Conservation (phyloP, 2,113 vertebrate genomes). For the Eulemur rufifrons region DNA sequence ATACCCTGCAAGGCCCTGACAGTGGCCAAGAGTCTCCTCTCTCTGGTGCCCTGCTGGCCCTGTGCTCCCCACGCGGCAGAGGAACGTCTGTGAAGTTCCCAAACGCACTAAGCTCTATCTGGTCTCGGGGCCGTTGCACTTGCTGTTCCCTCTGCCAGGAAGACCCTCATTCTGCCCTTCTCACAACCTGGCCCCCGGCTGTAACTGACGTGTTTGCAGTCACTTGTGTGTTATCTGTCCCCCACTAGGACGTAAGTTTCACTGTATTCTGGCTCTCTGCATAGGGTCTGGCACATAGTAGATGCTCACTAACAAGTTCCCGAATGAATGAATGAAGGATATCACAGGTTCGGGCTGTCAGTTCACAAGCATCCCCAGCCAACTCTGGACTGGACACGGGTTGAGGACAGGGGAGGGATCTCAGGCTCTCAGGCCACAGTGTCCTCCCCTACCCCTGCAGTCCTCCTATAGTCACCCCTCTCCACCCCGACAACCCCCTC, state of each 20-base stretch:
- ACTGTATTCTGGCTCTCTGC: neutral
- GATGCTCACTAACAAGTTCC: neutral
- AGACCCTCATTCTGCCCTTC: neutral
- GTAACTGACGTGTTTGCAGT: accelerated
- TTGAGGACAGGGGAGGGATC: neutral
- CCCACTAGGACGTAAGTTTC: accelerated
- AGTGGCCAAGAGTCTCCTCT: no score
- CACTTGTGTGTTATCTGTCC: neutral
- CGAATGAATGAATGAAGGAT: neutral
- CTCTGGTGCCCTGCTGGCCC: neutral
- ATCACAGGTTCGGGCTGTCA: no score
- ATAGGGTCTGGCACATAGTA: neutral
- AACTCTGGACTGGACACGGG: neutral
- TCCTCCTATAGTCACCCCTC: neutral
- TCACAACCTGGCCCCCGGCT: accelerated
- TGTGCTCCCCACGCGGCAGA: neutral
- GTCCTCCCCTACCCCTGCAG: neutral
- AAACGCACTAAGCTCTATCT: accelerated
- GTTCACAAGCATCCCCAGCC: no score
- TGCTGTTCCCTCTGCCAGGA: neutral
- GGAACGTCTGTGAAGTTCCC: neutral
- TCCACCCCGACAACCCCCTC: neutral
- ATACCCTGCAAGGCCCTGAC: neutral
- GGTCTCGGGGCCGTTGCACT: neutral
- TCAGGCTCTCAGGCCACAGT: neutral